Evolutionary conservation across 2,113 vertebrate genomes (phyloP), one percentile per base, ranked within the genome.

Genomic region (Ictalurus punctatus): DNA sequence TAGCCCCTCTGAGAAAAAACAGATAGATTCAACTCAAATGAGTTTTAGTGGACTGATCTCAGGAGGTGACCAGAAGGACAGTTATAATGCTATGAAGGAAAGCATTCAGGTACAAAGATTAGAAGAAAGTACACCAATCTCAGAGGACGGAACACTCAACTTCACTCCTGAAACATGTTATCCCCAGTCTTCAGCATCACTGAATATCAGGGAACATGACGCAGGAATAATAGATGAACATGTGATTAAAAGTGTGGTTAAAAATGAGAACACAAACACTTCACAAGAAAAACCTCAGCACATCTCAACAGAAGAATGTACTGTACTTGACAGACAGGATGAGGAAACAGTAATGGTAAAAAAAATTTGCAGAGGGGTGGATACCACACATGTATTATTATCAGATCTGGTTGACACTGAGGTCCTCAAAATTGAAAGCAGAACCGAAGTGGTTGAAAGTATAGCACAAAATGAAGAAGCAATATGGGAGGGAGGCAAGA

Each of bases 21-120:
- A 81, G 58, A 89, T 88, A 61, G 90, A 88, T 0, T 91, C 91
- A 58, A 87, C 81, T 83, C 86, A 84, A 6, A 85, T 59, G 17
- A 58, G 30, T 61, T 21, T 30, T 40, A 90, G 85, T 83, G 87
- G 52, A 52, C 61, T 52, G 0, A 85, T 0, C 21, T 13, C 37
- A 10, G 79, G 6, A 54, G 30, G 23, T 34, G 69, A 87, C 59
- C 56, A 82, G 58, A 37, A 54, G 27, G 61, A 69, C 14, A 56
- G 5, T 58, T 58, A 30, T 19, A 30, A 82, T 40, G 16, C 7
- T 23, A 63, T 23, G 59, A 34, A 85, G 3, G 48, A 86, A 59
- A 74, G 71, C 48, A 40, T 25, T 1, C 10, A n/a, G 40, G 27
- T 34, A 74, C 63, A 34, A 14, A 40, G 21, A 19, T 8, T 21